Conservation (phyloP, 2,113 vertebrate genomes). For the Stigmatopora argus region DNA sequence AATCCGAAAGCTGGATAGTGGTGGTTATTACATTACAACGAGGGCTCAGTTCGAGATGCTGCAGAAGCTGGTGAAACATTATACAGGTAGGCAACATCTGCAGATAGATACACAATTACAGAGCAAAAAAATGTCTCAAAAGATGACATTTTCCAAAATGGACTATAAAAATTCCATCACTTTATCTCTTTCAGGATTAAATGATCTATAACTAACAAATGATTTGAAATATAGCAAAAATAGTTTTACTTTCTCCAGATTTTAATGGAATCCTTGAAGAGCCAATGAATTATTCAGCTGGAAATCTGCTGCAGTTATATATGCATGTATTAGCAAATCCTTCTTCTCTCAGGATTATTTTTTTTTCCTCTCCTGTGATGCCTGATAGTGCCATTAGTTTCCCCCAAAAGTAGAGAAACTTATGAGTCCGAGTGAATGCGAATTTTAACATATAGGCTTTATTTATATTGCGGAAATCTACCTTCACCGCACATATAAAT, state of each 20-base stretch:
- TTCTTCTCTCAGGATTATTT: slow-evolving; percentile 13
- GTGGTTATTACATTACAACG: slow-evolving; percentile 97
- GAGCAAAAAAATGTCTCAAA: no score
- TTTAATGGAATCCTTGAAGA: slow-evolving; percentile 3
- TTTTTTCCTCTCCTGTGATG: not conserved
- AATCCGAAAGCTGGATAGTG: slow-evolving; percentile 96
- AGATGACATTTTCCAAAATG: no score
- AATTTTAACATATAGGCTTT: not conserved
- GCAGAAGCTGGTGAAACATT: slow-evolving; percentile 96
- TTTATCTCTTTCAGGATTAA: no score
- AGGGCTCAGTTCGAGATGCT: slow-evolving; percentile 94
- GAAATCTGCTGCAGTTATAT: slow-evolving; percentile 13
- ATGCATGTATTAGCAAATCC: slow-evolving; percentile 7
- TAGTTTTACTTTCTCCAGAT: slow-evolving; percentile 5
- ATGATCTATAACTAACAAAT: no score
- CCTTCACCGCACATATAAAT: not conserved
- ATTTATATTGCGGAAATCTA: not conserved
- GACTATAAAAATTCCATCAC: no score
- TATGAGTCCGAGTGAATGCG: slow-evolving; percentile 4
- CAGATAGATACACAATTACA: no score
- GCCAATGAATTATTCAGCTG: slow-evolving; percentile 39
- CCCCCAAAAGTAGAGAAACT: slow-evolving; percentile 8
- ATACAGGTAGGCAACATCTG: slow-evolving; percentile 77
- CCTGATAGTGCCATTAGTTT: not conserved
- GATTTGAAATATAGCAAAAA: no score